Conservation (phyloP, 2,888 invertebrate genomes). For the Phaonia tiefii region DNA sequence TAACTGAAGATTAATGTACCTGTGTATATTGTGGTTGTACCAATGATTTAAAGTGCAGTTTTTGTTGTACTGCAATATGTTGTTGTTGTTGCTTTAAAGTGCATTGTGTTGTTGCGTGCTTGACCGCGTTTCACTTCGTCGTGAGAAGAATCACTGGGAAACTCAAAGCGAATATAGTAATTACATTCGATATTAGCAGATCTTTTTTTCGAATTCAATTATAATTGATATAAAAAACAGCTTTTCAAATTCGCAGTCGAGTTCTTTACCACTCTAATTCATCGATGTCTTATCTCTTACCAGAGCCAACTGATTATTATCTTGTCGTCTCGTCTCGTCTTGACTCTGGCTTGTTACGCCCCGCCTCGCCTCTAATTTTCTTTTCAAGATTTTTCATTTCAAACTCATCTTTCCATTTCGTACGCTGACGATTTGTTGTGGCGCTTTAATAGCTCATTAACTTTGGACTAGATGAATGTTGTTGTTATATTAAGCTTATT, state of each 20-base stretch:
- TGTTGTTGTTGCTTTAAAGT: slow-evolving; percentile 37
- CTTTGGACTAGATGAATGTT: slow-evolving; percentile 7
- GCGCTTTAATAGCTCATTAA: slow-evolving; percentile 26
- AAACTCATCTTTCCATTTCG: slow-evolving; percentile 24
- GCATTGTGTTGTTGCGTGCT: slow-evolving; percentile 44
- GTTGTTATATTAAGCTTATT: not conserved
- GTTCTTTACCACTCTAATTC: too few relatives aligned
- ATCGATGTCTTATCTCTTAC: too few relatives aligned
- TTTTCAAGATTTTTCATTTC: slow-evolving; percentile 12
- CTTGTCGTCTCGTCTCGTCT: too few relatives aligned
- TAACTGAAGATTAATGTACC: not conserved
- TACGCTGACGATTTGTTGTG: not conserved
- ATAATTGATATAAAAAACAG: too few relatives aligned
- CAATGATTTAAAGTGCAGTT: slow-evolving; percentile 11
- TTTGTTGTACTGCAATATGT: slow-evolving; percentile 26
- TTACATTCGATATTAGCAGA: too few relatives aligned
- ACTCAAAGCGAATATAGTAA: slow-evolving; percentile 37
- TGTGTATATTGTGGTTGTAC: too few relatives aligned
- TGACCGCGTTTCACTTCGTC: slow-evolving; percentile 55
- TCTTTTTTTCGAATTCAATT: too few relatives aligned
- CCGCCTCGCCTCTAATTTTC: too few relatives aligned
- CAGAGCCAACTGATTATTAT: too few relatives aligned
- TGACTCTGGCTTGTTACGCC: too few relatives aligned
- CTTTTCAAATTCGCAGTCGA: too few relatives aligned
- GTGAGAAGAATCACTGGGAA: slow-evolving; percentile 48